Conservation (phyloP, 2,888 invertebrate genomes). For the Falcaria lacertinaria region DNA sequence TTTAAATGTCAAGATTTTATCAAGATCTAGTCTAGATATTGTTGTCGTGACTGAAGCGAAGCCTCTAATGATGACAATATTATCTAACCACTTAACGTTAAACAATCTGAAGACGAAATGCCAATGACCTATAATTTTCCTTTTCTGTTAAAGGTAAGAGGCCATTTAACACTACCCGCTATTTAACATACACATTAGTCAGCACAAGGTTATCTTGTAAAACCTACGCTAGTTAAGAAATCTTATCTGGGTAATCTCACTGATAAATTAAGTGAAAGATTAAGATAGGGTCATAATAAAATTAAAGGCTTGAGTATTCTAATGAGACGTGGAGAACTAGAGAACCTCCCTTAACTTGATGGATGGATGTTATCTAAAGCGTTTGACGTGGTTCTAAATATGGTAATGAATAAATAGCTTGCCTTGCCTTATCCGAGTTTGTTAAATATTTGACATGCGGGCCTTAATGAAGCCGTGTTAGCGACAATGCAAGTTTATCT, state of each 20-base stretch:
- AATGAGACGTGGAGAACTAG: neutral
- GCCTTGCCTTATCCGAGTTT: conserved; percentile 40
- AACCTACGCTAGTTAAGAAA: neutral
- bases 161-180: neutral
- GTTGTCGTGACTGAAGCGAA: neutral
- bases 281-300: conserved; percentile 1
- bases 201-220: neutral
- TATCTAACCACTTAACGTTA: neutral
- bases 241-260: neutral
- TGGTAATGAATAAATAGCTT: conserved; percentile 29
- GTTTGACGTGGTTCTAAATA: conserved; percentile 18
- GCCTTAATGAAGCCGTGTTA: conserved; percentile 51
- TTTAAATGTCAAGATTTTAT: neutral
- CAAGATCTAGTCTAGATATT: neutral
- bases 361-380: conserved; percentile 5
- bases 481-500: conserved; percentile 40
- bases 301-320: neutral
- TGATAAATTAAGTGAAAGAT: neutral
- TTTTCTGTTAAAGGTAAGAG: neutral
- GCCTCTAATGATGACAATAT: neutral
- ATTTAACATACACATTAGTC: neutral
- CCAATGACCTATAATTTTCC: neutral
- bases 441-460: conserved; percentile 63
- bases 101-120: neutral
- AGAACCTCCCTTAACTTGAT: neutral